Base-by-base conservation (phyloP, 2,113 vertebrate genomes). In the Silurus meridionalis region DNA sequence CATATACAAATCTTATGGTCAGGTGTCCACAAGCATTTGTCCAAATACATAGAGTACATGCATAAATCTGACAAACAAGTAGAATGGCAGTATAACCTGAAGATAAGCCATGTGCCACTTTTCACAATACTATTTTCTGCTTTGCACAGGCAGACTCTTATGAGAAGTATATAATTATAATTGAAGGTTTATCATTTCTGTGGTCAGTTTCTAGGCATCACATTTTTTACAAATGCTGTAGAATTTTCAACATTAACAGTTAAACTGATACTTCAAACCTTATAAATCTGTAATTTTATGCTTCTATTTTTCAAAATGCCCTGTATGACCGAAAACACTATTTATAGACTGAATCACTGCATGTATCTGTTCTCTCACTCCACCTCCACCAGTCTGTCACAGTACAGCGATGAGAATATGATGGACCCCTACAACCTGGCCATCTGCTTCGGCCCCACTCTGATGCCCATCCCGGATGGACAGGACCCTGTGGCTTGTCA, bases 371-470 rank as follows among this genome's bases (percentile, higher is more conserved):
- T 48, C 28, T 60, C 28, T 48, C 60, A 13, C 90, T n/a, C 37
- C 37, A 53, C 55, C 46, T 48, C 53, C 53, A 71, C 71, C 89
- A 98, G 98, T 94, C 90, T 99, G 89, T 99, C 98, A 0, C 98
- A 99, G 94, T 99, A 99, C 92, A 99, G 98, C 0, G 98, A 99
- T 81, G 98, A 99, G 93, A 99, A 99, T 95, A 99, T 99, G 98
- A 99, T 99, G 98, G 98, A 99, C 89, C 96, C 98, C 89, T 99
- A 99, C 94, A 99, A 99, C 94, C 91, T 99, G 89, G 98, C 98
- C 89, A 99, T 99, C 93, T 99, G 98, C 95, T 99, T 99, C 5
- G 98, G 98, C 82, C 98, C 98, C 89, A 99, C 98, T 0, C 93
- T 99, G 92, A 99, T 99, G 97, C 98, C 97, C 86, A 99, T 99